Evolutionary conservation across 2,888 invertebrate genomes (phyloP).

Genomic region (Stenodera caucasica): DNA sequence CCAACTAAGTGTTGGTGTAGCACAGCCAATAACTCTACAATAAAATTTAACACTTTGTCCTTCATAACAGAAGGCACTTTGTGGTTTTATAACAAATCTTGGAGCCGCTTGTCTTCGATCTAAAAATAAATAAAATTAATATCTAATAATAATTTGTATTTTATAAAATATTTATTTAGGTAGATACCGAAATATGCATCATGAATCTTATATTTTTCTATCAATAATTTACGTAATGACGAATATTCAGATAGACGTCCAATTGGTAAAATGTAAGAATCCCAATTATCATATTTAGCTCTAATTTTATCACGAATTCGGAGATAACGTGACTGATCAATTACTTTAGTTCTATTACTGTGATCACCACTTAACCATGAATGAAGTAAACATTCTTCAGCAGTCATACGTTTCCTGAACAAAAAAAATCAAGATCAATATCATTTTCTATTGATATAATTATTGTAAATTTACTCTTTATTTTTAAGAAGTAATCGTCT

Average conservation of each 20-base stretch:
- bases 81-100: conserved; percentile 95
- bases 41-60: conserved; percentile 97
- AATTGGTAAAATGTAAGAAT: conserved; percentile 87
- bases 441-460: not conserved
- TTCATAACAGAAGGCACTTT: conserved; percentile 94
- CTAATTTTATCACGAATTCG: conserved; percentile 86
- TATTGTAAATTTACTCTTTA: conserved; percentile 74
- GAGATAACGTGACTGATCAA: conserved; percentile 83
- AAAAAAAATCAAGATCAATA: conserved; percentile 5
- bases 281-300: conserved; percentile 77
- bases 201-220: conserved; percentile 95
- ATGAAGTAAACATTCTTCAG: conserved; percentile 95
- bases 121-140: conserved; percentile 47
- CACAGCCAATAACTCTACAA: conserved; percentile 93
- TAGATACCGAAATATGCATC: conserved; percentile 86
- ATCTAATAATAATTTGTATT: not conserved
- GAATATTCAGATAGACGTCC: conserved; percentile 98
- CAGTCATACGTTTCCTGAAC: conserved; percentile 91
- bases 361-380: conserved; percentile 93
- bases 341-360: conserved; percentile 71
- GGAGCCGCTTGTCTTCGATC: conserved; percentile 98
- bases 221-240: conserved; percentile 89
- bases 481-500: conserved; percentile 85
- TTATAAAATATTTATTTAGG: not conserved
- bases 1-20: conserved; percentile 96